phyloP scores from a whole-genome alignment of 2,113 vertebrate genomes.

The Anser cygnoides region DNA sequence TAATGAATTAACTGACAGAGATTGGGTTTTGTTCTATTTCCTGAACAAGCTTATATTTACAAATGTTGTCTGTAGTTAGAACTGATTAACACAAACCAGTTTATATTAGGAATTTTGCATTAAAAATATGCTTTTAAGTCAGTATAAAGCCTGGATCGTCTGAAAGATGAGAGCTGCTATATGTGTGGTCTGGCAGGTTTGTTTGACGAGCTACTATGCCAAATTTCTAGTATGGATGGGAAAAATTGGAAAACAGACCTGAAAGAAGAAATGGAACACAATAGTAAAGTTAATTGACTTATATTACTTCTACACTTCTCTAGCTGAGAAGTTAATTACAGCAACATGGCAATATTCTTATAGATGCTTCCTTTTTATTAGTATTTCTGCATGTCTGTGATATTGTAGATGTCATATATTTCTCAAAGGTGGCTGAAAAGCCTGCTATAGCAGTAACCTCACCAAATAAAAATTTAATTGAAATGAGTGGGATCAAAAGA shows the following conservation, averaged over 20 bases:
- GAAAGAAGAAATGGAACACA: neutral
- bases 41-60: conserved; percentile 6
- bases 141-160: neutral
- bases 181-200: neutral
- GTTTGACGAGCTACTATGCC: neutral
- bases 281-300: neutral
- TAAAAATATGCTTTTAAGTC: neutral
- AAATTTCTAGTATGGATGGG: neutral
- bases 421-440: neutral
- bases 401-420: neutral
- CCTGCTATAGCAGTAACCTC: neutral
- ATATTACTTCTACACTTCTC: neutral
- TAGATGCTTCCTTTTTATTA: neutral
- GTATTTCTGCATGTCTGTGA: neutral
- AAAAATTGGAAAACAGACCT: neutral
- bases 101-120: neutral
- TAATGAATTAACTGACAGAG: conserved; percentile 6
- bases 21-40: conserved; percentile 21
- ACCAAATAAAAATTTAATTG: neutral
- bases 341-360: accelerated
- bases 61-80: conserved; percentile 6
- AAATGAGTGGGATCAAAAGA: neutral
- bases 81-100: neutral
- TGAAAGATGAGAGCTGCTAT: neutral
- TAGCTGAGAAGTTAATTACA: neutral